Percentiles rank a stretch among this genome's conserved stretches.
phyloP scores from a whole-genome alignment of 2,888 invertebrate species.

The Poecilobothrus nobilitatus region DNA sequence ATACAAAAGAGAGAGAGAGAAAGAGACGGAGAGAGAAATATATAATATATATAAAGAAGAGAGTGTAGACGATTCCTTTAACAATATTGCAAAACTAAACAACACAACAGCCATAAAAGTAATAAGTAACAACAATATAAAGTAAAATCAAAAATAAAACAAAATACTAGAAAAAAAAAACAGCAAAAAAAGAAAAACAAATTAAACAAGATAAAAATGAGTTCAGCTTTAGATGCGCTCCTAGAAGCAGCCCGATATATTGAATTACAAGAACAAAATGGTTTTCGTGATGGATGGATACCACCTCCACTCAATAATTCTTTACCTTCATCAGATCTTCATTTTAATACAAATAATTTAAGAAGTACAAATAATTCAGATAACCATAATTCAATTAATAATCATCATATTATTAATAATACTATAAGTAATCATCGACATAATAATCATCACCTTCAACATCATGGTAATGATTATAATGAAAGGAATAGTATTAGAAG shows the following conservation, averaged over 20 bases:
- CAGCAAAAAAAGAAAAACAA: neutral
- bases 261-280: conserved; percentile 37
- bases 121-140: neutral
- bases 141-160: neutral
- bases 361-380: neutral
- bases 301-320: conserved; percentile 9
- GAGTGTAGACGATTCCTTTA: neutral
- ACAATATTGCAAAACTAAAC: no score
- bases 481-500: neutral
- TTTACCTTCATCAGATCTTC: neutral
- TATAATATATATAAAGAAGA: neutral
- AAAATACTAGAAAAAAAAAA: neutral
- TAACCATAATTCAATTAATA: neutral
- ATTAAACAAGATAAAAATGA: conserved; percentile 26
- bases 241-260: conserved; percentile 39
- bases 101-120: no score
- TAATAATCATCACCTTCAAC: conserved; percentile 4
- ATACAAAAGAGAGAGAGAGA: neutral
- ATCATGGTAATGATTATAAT: neutral
- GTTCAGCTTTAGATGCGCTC: conserved; percentile 34
- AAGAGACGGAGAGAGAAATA: no score
- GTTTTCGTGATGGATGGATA: conserved; percentile 10
- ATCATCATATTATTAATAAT: neutral
- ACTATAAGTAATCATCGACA: neutral
- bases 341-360: neutral